These are phyloP conservation scores for Rhincodon typus DNA, from an alignment of 2,797 vertebrate genomes.

Conservation along the genomic window DNA sequence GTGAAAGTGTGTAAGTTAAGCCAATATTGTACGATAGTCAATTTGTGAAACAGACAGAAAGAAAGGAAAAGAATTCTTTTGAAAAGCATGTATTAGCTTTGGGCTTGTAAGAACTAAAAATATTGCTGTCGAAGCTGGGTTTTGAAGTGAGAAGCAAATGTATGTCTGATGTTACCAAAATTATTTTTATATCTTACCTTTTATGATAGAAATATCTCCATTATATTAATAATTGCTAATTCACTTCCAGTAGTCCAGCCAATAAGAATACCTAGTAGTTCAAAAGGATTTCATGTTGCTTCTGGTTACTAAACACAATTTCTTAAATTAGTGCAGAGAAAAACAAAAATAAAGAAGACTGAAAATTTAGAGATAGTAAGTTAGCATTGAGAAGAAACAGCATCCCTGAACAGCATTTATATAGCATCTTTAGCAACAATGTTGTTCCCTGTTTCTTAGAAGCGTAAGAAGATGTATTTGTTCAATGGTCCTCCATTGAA, in stretches of 20 bases:
- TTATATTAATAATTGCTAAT: background rate
- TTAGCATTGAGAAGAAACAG: background rate
- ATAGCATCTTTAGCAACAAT: background rate
- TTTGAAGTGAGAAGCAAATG: background rate
- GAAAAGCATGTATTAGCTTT: background rate
- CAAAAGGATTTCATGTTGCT: background rate
- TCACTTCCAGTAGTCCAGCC: background rate
- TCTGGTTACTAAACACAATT: background rate
- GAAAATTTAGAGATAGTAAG: background rate
- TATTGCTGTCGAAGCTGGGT: background rate
- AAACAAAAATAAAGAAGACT: background rate
- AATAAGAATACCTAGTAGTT: background rate
- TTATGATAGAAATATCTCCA: background rate
- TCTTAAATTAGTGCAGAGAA: background rate
- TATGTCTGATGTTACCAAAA: background rate
- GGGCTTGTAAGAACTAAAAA: background rate
- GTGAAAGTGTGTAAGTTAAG: no score
- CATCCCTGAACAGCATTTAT: background rate
- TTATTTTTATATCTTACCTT: background rate
- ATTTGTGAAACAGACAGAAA: background rate
- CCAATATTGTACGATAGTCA: no score
- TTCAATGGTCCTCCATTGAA: no score
- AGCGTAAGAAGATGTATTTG: background rate
- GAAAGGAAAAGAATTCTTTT: background rate
- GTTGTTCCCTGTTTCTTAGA: background rate